Percentiles rank a stretch among this genome's conserved stretches.
Evolutionary conservation across 23 tunicate species (phyloP).

Genomic region (Halocynthia roretzi): DNA sequence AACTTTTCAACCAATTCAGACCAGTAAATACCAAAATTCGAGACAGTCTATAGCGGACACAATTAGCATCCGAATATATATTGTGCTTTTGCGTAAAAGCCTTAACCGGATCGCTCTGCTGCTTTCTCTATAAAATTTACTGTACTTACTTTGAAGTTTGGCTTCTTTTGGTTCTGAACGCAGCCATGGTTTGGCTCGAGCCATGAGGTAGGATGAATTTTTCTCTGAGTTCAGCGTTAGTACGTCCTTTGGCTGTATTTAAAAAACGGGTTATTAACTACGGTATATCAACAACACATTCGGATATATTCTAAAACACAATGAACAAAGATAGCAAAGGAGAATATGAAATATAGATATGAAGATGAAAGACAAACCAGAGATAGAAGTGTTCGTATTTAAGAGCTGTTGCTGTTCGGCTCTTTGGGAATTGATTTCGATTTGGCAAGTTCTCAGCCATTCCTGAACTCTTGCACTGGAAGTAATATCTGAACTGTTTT

Average conservation of each 20-base stretch:
- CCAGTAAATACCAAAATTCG: not conserved
- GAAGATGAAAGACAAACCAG: not conserved
- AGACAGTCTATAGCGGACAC: not conserved
- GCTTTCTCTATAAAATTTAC: not conserved
- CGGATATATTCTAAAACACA: not conserved
- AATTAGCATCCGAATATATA: not conserved
- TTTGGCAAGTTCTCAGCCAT: too few species aligned
- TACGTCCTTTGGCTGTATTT: slow-evolving; percentile 78
- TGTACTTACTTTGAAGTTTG: slow-evolving; percentile 3
- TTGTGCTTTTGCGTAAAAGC: not conserved
- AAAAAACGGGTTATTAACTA: not conserved
- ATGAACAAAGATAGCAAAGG: not conserved
- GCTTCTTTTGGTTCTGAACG: slow-evolving; percentile 59
- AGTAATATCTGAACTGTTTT: too few species aligned
- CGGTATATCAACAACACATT: not conserved
- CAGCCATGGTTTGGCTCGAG: slow-evolving; percentile 62
- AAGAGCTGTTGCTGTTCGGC: not conserved
- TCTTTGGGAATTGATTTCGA: too few species aligned
- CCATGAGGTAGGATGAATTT: slow-evolving; percentile 71
- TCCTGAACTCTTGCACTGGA: too few species aligned
- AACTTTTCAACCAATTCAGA: too few species aligned
- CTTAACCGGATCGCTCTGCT: not conserved
- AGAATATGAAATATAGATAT: not conserved
- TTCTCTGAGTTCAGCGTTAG: slow-evolving; percentile 75
- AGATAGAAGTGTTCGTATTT: not conserved